These are phyloP conservation scores for Pyralis farinalis DNA, from an alignment of 2,888 invertebrate species.

Conservation along the genomic window DNA sequence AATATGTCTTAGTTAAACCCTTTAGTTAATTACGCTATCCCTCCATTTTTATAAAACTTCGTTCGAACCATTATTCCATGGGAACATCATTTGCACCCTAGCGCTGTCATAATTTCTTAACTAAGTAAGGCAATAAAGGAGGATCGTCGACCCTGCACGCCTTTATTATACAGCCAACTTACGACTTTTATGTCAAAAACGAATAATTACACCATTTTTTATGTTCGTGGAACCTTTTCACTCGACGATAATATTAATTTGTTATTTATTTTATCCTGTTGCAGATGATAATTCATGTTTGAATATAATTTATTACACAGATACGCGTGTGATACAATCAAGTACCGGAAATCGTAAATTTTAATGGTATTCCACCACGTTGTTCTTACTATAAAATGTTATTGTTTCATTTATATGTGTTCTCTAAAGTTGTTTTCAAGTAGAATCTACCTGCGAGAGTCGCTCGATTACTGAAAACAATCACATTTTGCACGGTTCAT, in stretches of 20 bases:
- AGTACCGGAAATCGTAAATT: neutral
- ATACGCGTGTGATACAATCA: neutral
- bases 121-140: neutral
- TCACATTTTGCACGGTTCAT: conserved; percentile 4
- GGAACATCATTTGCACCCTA: neutral
- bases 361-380: neutral
- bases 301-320: neutral
- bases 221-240: neutral
- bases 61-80: neutral
- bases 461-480: conserved; percentile 1
- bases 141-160: neutral
- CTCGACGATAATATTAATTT: neutral
- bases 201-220: neutral
- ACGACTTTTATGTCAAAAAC: neutral
- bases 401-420: neutral
- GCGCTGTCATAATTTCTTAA: neutral
- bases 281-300: neutral
- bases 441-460: neutral
- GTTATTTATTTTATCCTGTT: neutral
- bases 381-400: neutral
- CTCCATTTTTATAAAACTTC: neutral
- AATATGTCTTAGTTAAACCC: no score
- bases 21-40: conserved; percentile 16
- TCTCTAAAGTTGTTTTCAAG: neutral
- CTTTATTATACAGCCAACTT: neutral